A percentile compares a stretch with the other conserved stretches of the same genome.
Evolutionary conservation across 2,888 invertebrate species (phyloP).

Genomic region (Hymenopus coronatus): DNA sequence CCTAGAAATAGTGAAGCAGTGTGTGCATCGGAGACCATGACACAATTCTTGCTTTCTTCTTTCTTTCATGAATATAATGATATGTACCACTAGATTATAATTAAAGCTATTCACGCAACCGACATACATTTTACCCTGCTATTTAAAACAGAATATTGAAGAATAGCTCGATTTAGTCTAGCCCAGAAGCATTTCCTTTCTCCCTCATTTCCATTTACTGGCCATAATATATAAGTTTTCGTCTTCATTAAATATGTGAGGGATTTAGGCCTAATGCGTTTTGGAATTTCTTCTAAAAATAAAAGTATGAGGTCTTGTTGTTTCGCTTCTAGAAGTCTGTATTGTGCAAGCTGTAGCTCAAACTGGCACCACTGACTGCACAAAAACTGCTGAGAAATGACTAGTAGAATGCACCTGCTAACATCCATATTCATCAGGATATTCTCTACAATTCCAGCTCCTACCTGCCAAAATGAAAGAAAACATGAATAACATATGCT

Average conservation of each 20-base stretch:
- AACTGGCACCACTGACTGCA: conserved; percentile 71
- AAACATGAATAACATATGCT: neutral
- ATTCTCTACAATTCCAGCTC: conserved; percentile 65
- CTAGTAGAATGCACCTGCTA: conserved; percentile 60
- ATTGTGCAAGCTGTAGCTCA: conserved; percentile 68
- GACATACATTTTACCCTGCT: conserved; percentile 1
- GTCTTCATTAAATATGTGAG: conserved; percentile 65
- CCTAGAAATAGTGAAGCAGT: too few species aligned
- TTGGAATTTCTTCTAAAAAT: conserved; percentile 63
- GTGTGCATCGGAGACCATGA: too few species aligned
- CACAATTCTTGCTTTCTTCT: too few species aligned
- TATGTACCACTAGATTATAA: neutral
- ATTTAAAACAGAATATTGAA: conserved; percentile 36
- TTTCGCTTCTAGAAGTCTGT: conserved; percentile 59
- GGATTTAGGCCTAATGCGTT: conserved; percentile 57
- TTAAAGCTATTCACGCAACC: conserved; percentile 10
- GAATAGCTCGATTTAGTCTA: conserved; percentile 46
- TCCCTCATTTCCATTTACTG: conserved; percentile 43
- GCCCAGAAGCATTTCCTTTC: conserved; percentile 50
- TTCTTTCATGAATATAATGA: too few species aligned
- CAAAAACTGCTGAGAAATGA: conserved; percentile 62
- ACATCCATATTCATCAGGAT: conserved; percentile 67
- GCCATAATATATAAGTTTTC: conserved; percentile 69
- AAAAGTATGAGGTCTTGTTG: conserved; percentile 62
- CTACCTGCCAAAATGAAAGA: conserved; percentile 61